Conservation (phyloP, 2,113 vertebrate genomes). For the Mesoclemmys tuberculata region DNA sequence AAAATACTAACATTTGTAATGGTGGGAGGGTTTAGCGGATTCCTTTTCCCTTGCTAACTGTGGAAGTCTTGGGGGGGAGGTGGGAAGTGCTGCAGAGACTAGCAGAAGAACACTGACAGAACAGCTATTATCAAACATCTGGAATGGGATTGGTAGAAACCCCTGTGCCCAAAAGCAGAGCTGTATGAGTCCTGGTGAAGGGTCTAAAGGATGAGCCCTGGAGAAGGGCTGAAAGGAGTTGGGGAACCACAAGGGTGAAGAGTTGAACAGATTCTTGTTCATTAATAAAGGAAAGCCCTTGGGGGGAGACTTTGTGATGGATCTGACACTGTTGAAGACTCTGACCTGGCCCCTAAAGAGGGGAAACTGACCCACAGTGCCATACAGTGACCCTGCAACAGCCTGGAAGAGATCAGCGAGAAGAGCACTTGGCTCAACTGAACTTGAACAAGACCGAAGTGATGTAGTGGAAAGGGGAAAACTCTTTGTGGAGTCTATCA, state of each 20-base stretch:
- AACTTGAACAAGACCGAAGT: not conserved
- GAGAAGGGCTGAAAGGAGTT: not conserved
- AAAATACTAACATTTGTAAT: too few relatives aligned
- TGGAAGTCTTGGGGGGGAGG: too few relatives aligned
- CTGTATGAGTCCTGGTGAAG: rapidly evolving
- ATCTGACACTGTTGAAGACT: not conserved
- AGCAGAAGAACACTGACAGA: too few relatives aligned
- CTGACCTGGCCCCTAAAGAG: not conserved
- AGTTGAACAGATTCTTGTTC: not conserved
- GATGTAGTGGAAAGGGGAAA: not conserved
- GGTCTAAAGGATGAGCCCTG: not conserved
- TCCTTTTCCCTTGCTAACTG: too few relatives aligned
- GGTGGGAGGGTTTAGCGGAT: too few relatives aligned
- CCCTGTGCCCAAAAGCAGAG: not conserved
- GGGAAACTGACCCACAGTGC: not conserved
- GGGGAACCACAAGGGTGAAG: not conserved
- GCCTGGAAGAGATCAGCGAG: not conserved
- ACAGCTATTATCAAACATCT: not conserved
- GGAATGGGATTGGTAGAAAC: not conserved
- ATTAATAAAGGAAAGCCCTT: not conserved
- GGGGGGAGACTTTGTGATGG: not conserved
- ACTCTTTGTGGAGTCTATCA: not conserved
- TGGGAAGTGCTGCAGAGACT: too few relatives aligned
- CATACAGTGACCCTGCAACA: not conserved
- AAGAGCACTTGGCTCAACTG: not conserved